Evolutionary conservation across 2,113 vertebrate genomes (phyloP).

Genomic region (Elephantulus edwardii): DNA sequence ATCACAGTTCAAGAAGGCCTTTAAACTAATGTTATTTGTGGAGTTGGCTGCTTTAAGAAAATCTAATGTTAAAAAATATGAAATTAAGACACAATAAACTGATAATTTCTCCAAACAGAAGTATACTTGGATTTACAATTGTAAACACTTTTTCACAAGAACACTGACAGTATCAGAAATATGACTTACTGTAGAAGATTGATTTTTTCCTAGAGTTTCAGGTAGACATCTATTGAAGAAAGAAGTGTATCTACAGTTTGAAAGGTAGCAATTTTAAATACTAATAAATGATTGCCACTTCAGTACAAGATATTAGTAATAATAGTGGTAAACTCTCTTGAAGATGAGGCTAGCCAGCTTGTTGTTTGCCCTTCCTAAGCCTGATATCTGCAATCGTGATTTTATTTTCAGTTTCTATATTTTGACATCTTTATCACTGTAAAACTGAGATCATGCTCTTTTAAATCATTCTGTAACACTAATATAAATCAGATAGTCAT

Average conservation of each 20-base stretch:
- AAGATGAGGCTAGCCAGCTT: neutral
- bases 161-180: neutral
- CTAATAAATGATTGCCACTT: neutral
- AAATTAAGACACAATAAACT: neutral
- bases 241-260: neutral
- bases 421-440: constrained; percentile 39
- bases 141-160: neutral
- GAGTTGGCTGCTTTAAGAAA: neutral
- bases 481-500: neutral
- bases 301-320: neutral
- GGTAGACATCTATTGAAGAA: neutral
- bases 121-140: neutral
- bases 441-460: neutral
- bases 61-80: neutral
- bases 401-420: constrained; percentile 30
- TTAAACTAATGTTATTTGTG: neutral
- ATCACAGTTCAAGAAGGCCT: neutral
- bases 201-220: neutral
- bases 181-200: neutral
- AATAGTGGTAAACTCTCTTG: constrained; percentile 26
- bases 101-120: neutral
- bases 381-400: constrained; percentile 23
- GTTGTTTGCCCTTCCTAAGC: neutral
- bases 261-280: constrained; percentile 3
- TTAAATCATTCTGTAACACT: constrained; percentile 19